Base-by-base conservation (phyloP, 2,797 vertebrate genomes). In the Paratrypauchen microcephalus region DNA sequence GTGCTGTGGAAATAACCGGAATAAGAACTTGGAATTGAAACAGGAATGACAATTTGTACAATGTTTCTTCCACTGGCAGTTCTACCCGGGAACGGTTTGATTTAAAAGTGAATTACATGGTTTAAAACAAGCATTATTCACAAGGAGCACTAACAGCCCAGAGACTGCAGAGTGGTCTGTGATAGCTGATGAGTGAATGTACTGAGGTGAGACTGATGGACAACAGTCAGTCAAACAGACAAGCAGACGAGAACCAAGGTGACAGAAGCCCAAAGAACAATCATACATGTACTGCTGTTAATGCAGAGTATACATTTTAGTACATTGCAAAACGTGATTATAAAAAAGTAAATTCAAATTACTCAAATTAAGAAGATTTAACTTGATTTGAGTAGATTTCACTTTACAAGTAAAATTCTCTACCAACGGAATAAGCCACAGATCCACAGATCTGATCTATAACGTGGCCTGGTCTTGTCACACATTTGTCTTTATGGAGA, bases 141-240 rank as follows among this genome's bases (percentile, higher is more conserved):
- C 45, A 63, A 9, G 36, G 63, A 36, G 36, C 30, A 41, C 30
- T 24, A 28, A 11, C 50, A 60, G 55, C 28, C 26, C 16, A 2
- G 5, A 57, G 39, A 45, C 41, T 48, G 24, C 45, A 32, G 23
- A 66, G 57, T 18, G 45, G 60, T 36, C 68, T 65, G 21, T 26
- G 65, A 75, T 26, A 50, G 54, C 41, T 30, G 61, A 30, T 62
- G 72, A 50, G 66, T 47, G 59, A 24, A 9, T 32, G 5, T 21
- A 69, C 55, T 57, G 45, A 0, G 15, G 56, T 2, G 19, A 56
- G 1, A 50, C 8, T 52, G 50, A 45, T 23, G n/a, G 30, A 23
- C 8, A 52, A 56, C 21, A 56, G 30, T 55, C 52, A 24, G 47
- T 54, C 64, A 32, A n/a, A 54, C 64, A 65, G 5, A 36, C 21